Percentiles rank a stretch among this genome's conserved stretches.
Evolutionary conservation across 2,113 vertebrate species (phyloP).

Genomic region (Casuarius casuarius): DNA sequence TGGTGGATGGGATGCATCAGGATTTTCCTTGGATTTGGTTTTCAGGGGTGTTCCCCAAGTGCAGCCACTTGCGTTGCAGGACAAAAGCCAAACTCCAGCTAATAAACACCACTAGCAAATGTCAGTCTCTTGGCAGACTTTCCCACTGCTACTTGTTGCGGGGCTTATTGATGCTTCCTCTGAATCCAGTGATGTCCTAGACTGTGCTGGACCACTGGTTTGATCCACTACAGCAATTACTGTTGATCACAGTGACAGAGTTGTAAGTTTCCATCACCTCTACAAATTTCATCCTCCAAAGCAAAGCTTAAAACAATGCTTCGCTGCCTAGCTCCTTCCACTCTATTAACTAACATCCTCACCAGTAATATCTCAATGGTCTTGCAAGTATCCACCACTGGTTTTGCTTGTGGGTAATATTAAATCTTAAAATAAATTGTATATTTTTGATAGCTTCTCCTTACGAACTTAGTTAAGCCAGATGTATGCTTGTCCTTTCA

Average conservation of each 20-base stretch:
- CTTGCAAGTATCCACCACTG: neutral
- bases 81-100: neutral
- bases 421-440: neutral
- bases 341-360: neutral
- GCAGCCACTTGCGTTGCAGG: neutral
- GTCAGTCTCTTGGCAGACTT: neutral
- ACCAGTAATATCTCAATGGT: neutral
- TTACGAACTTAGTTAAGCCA: neutral
- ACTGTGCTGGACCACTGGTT: neutral
- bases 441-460: neutral
- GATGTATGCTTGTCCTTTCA: neutral
- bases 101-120: neutral
- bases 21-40: constrained; percentile 2
- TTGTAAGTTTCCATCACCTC: neutral
- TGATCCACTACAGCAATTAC: neutral
- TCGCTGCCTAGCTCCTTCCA: neutral
- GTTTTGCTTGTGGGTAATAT: neutral
- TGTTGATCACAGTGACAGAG: neutral
- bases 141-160: neutral
- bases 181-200: neutral
- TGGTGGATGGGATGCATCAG: neutral
- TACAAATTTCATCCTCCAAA: neutral
- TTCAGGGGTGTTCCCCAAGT: neutral
- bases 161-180: neutral
- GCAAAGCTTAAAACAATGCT: neutral